Evolutionary conservation across 2,113 vertebrate genomes (phyloP).

Genomic region (Dicentrarchus labrax): DNA sequence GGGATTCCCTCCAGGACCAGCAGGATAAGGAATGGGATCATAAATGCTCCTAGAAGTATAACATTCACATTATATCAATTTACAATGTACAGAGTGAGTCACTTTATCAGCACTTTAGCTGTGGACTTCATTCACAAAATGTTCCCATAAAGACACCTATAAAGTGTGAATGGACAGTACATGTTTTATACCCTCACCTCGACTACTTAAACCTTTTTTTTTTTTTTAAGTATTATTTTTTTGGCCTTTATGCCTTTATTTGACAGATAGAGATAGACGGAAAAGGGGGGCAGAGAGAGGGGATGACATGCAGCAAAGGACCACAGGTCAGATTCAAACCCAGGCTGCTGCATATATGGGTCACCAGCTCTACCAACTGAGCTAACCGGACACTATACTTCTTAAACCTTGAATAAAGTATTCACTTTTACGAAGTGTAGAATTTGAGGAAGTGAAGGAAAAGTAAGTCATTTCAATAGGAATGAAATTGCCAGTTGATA

Average conservation of each 20-base stretch:
- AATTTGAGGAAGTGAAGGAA: neutral
- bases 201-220: no score
- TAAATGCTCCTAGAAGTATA: conserved; percentile 90
- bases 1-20: conserved; percentile 95
- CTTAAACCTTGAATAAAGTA: neutral
- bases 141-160: conserved; percentile 14
- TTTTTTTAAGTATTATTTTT: no score
- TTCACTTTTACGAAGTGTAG: neutral
- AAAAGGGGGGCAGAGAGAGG: no score
- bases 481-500: neutral
- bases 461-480: neutral
- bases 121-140: neutral
- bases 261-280: no score
- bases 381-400: no score
- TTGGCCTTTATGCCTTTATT: no score
- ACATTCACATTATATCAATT: conserved; percentile 19
- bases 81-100: neutral
- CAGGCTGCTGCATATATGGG: no score
- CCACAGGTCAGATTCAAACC: no score
- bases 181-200: conserved; percentile 7
- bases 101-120: neutral
- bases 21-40: conserved; percentile 98
- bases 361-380: no score
- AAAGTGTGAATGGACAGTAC: conserved; percentile 19
- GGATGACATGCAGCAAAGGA: no score